A percentile compares a stretch with the other conserved stretches of the same genome.
Conservation (phyloP, 2,797 vertebrate genomes). For the Neoniphon sammara region DNA sequence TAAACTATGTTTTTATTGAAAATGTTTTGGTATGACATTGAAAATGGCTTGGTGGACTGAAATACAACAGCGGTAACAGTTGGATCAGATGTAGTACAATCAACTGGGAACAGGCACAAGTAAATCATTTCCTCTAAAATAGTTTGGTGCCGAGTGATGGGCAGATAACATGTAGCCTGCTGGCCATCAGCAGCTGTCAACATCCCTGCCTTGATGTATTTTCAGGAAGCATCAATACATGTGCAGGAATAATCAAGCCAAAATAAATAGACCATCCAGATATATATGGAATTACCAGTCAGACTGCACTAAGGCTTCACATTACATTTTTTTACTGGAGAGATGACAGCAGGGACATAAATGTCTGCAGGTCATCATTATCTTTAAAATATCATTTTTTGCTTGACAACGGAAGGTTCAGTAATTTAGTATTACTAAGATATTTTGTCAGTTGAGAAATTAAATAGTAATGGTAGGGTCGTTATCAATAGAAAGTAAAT, state of each 20-base stretch:
- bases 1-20: not conserved
- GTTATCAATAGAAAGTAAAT: not conserved
- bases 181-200: conserved; percentile 22
- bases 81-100: not conserved
- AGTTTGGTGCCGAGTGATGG: conserved; percentile 27
- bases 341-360: conserved; percentile 25
- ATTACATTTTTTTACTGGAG: conserved; percentile 6
- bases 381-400: conserved; percentile 13
- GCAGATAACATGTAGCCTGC: conserved; percentile 26
- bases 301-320: conserved; percentile 6
- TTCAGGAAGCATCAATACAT: not conserved
- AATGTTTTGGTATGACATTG: conserved; percentile 10
- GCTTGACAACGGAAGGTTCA: not conserved
- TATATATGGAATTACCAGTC: conserved; percentile 26
- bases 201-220: conserved; percentile 8
- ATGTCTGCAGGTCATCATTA: conserved; percentile 37
- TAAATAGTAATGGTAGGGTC: not conserved
- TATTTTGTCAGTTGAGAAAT: conserved; percentile 3
- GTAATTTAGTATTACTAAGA: too few species aligned
- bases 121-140: conserved; percentile 8
- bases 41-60: not conserved
- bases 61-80: conserved; percentile 3
- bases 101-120: conserved; percentile 2
- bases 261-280: conserved; percentile 42
- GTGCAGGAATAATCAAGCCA: not conserved